Evolutionary conservation across 2,888 invertebrate genomes (phyloP).

Genomic region (Aphrophora alni): DNA sequence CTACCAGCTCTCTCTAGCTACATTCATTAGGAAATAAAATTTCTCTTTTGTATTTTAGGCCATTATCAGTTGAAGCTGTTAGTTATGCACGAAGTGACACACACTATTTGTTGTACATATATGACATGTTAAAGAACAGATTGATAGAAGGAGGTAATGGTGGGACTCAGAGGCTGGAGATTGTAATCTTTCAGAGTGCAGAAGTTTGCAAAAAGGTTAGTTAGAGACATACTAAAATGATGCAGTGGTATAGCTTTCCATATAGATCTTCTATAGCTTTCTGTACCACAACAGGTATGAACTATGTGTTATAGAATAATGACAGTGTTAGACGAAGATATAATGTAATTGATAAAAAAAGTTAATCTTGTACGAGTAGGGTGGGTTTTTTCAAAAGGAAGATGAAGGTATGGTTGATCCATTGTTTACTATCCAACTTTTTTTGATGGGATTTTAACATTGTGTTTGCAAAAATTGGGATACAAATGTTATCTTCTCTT

Average conservation of each 20-base stretch:
- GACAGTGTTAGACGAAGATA: not conserved
- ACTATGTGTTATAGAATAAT: not conserved
- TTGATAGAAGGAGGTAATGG: slow-evolving; percentile 72
- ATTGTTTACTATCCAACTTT: no score
- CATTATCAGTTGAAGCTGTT: slow-evolving; percentile 80
- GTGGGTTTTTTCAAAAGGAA: no score
- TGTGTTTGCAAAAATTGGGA: no score
- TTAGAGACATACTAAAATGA: not conserved
- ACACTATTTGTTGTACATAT: slow-evolving; percentile 91
- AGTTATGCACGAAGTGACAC: slow-evolving; percentile 93
- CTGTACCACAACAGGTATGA: not conserved
- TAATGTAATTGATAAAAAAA: no score
- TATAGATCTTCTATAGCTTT: not conserved
- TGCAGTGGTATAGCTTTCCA: not conserved
- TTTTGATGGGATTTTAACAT: no score
- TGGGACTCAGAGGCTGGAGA: slow-evolving; percentile 67
- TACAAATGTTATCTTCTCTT: no score
- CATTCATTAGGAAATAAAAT: no score
- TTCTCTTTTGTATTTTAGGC: slow-evolving; percentile 61
- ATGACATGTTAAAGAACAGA: slow-evolving; percentile 77
- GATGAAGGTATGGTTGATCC: no score
- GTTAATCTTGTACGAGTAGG: no score
- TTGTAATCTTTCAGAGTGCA: slow-evolving; percentile 76
- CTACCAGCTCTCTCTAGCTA: no score
- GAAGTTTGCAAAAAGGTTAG: slow-evolving; percentile 65